Conservation (phyloP, 2,888 invertebrate species). For the Unio pictorum region DNA sequence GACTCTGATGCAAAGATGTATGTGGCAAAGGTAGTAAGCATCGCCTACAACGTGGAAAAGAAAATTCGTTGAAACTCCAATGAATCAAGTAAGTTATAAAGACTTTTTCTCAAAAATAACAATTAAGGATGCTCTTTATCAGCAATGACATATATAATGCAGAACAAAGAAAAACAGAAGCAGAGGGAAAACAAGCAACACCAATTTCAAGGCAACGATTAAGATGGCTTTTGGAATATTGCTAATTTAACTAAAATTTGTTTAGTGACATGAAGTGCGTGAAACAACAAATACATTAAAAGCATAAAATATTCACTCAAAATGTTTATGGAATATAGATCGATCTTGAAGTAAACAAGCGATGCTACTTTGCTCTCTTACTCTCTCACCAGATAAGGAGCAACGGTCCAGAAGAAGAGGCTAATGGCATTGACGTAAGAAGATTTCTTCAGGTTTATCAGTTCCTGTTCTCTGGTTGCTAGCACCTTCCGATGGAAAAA, state of each 20-base stretch:
- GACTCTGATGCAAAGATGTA: slow-evolving; percentile 83
- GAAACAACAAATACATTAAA: no score
- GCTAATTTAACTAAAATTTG: background rate
- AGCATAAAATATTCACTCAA: no score
- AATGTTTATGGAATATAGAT: no score
- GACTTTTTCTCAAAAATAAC: background rate
- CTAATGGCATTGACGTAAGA: slow-evolving; percentile 81
- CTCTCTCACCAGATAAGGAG: slow-evolving; percentile 87
- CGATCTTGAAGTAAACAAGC: no score
- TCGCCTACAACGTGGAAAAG: slow-evolving; percentile 13
- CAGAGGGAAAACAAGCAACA: no score
- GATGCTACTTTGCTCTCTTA: no score
- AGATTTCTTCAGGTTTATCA: slow-evolving; percentile 86
- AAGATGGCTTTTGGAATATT: background rate
- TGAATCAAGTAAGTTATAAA: background rate
- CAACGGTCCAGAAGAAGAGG: slow-evolving; percentile 93
- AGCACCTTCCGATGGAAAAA: slow-evolving; percentile 91
- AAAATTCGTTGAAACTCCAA: background rate
- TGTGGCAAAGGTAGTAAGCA: slow-evolving; percentile 60
- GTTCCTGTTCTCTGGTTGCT: slow-evolving; percentile 88
- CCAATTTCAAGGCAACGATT: background rate
- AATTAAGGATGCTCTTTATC: background rate
- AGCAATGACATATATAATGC: background rate
- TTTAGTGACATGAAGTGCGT: no score
- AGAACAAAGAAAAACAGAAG: no score